These are phyloP conservation scores for Gryon sp. DNA, from an alignment of 1,140 invertebrate genomes.

Conservation along the genomic window DNA sequence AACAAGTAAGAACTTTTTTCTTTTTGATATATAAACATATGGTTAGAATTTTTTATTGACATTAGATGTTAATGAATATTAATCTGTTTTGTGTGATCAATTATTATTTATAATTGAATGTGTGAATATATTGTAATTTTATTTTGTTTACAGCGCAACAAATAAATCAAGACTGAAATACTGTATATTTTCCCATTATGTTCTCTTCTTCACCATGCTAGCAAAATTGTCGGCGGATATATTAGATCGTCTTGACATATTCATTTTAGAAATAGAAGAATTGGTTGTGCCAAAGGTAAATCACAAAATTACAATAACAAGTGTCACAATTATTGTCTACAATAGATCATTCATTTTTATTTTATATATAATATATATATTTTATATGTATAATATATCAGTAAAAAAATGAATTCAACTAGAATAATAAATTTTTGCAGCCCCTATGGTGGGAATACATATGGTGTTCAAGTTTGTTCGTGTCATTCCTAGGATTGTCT, in stretches of 20 bases:
- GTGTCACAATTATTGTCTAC: constrained; percentile 9
- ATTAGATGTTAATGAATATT: no score
- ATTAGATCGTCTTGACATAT: constrained; percentile 94
- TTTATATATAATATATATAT: no score
- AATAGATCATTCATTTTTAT: constrained; percentile 1
- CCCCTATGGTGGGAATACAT: constrained; percentile 96
- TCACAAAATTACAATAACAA: no score
- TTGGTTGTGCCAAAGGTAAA: constrained; percentile 92
- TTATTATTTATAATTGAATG: neutral
- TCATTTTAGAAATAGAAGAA: constrained; percentile 96
- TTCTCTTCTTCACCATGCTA: constrained; percentile 93
- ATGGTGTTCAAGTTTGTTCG: constrained; percentile 92
- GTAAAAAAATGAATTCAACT: no score
- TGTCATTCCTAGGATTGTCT: constrained; percentile 91
- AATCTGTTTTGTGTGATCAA: no score
- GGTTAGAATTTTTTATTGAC: no score
- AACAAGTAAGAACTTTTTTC: no score
- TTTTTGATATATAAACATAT: no score
- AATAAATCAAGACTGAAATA: constrained; percentile 95
- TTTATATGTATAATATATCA: no score
- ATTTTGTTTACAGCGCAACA: constrained; percentile 87
- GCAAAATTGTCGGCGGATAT: constrained; percentile 95
- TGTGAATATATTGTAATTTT: neutral
- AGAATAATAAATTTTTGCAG: constrained; percentile 78
- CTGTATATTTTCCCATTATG: constrained; percentile 95